These are phyloP conservation scores for Formica exsecta DNA, from an alignment of 1,140 invertebrate genomes.

Conservation along the genomic window DNA sequence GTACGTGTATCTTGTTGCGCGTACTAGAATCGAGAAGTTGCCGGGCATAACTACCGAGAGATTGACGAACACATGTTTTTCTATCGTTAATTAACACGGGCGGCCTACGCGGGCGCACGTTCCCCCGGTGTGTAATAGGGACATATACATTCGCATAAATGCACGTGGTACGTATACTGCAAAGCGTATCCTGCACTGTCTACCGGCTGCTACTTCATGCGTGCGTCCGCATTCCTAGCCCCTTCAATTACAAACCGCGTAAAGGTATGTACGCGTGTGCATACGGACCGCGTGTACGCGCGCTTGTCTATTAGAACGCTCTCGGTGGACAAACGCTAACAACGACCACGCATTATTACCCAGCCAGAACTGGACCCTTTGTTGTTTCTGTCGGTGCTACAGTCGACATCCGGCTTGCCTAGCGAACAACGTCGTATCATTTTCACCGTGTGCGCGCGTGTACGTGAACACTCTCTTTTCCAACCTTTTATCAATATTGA, in stretches of 20 bases:
- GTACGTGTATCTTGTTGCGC: background rate
- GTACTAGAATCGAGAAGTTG: background rate
- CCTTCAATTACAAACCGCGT: constrained; percentile 77
- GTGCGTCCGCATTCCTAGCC: constrained; percentile 82
- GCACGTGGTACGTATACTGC: constrained; percentile 11
- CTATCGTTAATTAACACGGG: constrained; percentile 56
- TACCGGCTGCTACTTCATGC: constrained; percentile 78
- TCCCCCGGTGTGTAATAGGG: constrained; percentile 37
- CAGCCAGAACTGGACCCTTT: constrained; percentile 70
- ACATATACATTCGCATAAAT: constrained; percentile 62
- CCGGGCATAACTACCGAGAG: background rate
- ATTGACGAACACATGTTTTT: constrained; percentile 55
- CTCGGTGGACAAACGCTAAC: constrained; percentile 71
- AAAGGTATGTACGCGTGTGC: background rate
- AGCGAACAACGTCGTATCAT: background rate
- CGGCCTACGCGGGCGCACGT: constrained; percentile 15
- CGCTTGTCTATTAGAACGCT: constrained; percentile 78
- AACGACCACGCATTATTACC: constrained; percentile 72
- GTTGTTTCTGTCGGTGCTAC: constrained; percentile 53
- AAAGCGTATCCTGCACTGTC: constrained; percentile 67
- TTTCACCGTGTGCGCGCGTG: background rate
- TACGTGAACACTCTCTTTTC: constrained; percentile 1
- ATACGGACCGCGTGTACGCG: constrained; percentile 54
- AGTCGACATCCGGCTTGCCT: background rate
- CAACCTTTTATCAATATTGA: constrained; percentile 18